Evolutionary conservation across 2,888 invertebrate genomes (phyloP).

Genomic region (Camponotus fellah): DNA sequence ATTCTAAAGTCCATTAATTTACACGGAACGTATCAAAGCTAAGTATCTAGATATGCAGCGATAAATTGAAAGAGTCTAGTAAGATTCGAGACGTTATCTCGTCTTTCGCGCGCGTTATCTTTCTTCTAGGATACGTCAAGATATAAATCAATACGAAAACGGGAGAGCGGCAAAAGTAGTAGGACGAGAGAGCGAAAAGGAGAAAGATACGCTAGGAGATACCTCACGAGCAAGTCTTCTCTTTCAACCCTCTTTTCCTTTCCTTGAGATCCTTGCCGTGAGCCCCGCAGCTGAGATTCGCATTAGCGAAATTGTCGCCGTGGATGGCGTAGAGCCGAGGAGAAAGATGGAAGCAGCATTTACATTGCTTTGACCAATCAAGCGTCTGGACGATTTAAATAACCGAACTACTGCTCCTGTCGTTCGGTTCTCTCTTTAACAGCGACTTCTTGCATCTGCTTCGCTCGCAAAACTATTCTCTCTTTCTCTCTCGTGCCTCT

Average conservation of each 20-base stretch:
- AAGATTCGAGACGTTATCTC: conserved; percentile 70
- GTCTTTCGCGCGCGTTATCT: conserved; percentile 65
- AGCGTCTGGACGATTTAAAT: conserved; percentile 73
- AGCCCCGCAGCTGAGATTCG: conserved; percentile 74
- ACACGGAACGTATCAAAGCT: not conserved
- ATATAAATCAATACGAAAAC: conserved; percentile 78
- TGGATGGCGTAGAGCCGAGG: conserved; percentile 58
- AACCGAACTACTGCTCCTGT: conserved; percentile 69
- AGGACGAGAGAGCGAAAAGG: conserved; percentile 25
- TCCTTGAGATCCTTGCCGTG: conserved; percentile 69
- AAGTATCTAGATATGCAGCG: conserved; percentile 16
- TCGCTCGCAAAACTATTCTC: conserved; percentile 26
- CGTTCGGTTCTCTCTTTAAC: conserved; percentile 58
- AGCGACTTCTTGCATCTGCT: conserved; percentile 66
- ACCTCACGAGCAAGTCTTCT: conserved; percentile 49
- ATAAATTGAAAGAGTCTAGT: conserved; percentile 60
- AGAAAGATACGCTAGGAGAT: conserved; percentile 14
- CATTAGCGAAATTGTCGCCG: conserved; percentile 75
- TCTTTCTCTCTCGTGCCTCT: conserved; percentile 1
- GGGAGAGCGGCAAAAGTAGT: conserved; percentile 18
- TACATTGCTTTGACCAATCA: conserved; percentile 77
- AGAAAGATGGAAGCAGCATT: conserved; percentile 65
- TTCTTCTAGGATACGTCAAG: conserved; percentile 67
- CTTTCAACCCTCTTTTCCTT: conserved; percentile 54
- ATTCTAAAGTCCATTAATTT: not conserved